These are phyloP conservation scores for Andinoacara biseriatus DNA, from an alignment of 2,113 vertebrate species.

Conservation along the genomic window DNA sequence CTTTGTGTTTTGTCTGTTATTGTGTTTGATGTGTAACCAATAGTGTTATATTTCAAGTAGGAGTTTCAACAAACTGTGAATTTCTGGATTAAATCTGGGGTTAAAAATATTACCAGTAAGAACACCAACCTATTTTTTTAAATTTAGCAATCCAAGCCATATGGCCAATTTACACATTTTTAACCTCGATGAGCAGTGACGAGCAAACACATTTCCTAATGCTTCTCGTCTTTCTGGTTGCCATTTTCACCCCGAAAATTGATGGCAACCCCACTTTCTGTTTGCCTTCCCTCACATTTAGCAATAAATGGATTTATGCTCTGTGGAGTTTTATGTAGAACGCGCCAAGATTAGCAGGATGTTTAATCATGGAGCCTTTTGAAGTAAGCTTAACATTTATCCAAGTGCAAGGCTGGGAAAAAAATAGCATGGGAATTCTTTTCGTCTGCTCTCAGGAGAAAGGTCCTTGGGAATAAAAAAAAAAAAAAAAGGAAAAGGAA, in stretches of 20 bases:
- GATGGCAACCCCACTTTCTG: constrained; percentile 9
- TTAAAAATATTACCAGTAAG: background rate
- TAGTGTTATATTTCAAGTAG: background rate
- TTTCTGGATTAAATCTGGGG: background rate
- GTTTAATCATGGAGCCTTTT: constrained; percentile 70
- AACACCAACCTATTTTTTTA: background rate
- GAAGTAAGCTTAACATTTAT: constrained; percentile 66
- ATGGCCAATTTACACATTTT: constrained; percentile 38
- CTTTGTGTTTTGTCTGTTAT: background rate
- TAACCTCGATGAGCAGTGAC: constrained; percentile 1
- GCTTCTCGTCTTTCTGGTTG: constrained; percentile 1
- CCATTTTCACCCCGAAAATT: constrained; percentile 32
- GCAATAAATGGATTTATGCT: constrained; percentile 58
- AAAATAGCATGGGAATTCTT: constrained; percentile 36
- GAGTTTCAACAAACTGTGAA: background rate
- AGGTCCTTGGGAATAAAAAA: constrained; percentile 18
- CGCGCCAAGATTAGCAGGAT: constrained; percentile 62
- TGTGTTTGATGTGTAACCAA: background rate
- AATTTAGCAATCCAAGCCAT: background rate
- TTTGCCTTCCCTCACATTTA: constrained; percentile 21
- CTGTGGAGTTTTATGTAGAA: constrained; percentile 54
- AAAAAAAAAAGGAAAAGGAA: background rate
- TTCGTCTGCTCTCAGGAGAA: constrained; percentile 15
- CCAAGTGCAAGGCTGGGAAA: constrained; percentile 8
- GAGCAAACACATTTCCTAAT: constrained; percentile 1